Conservation (phyloP, 1,140 invertebrate genomes). For the Anthonomus grandis region DNA sequence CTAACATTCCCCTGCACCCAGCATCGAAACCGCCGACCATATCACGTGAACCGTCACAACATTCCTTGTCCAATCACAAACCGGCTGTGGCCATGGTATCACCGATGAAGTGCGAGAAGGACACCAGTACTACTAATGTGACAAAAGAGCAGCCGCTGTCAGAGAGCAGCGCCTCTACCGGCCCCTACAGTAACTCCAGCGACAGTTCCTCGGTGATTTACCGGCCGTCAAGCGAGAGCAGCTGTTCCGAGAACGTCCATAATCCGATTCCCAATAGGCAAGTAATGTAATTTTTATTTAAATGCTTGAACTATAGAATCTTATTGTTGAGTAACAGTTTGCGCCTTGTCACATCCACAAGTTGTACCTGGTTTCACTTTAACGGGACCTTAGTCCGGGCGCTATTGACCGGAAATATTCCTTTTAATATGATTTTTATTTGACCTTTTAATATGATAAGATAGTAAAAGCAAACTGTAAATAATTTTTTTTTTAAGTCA, state of each 20-base stretch:
- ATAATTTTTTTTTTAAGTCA: too few relatives aligned
- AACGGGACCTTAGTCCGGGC: too few relatives aligned
- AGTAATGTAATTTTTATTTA: constrained; percentile 28
- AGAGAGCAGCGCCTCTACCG: constrained; percentile 49
- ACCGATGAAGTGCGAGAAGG: constrained; percentile 58
- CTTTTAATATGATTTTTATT: too few relatives aligned
- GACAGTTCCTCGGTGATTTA: constrained; percentile 69
- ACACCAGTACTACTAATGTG: neutral
- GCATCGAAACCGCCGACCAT: constrained; percentile 19
- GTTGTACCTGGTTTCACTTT: too few relatives aligned
- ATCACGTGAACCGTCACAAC: constrained; percentile 42
- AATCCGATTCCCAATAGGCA: constrained; percentile 52
- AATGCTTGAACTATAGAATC: neutral
- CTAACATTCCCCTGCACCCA: constrained; percentile 24
- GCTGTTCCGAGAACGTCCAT: constrained; percentile 51
- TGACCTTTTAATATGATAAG: too few relatives aligned
- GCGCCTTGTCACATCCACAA: too few relatives aligned
- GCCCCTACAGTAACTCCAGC: constrained; percentile 58
- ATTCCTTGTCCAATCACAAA: constrained; percentile 44
- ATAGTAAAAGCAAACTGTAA: too few relatives aligned
- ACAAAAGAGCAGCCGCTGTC: constrained; percentile 15
- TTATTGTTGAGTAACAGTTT: neutral
- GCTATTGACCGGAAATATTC: too few relatives aligned
- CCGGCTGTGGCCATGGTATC: constrained; percentile 70
- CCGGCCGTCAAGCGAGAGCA: constrained; percentile 64